Base-by-base conservation (phyloP, 2,888 invertebrate genomes). In the Hemithea aestivaria region DNA sequence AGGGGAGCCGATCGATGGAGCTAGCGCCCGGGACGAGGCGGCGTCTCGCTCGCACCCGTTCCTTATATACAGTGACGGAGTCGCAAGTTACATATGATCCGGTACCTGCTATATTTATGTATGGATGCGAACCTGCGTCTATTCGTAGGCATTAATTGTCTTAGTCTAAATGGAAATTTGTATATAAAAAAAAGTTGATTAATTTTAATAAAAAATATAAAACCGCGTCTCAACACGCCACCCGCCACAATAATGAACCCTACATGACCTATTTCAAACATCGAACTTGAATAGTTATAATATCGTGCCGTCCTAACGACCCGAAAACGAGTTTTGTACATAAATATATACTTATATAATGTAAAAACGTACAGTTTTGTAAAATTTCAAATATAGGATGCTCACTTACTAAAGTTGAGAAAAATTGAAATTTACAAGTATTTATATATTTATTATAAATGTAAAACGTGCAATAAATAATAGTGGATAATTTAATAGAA, bases 401-500 rank as follows among this genome's bases (percentile, higher is more conserved):
- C 77, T 80, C 83, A 75, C 79, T 80, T 82, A 84, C 82, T 78
- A 82, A 82, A 85, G 74, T 83, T 79, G 81, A 68, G 82, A 73
- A 83, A 73, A 71, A 68, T 75, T 45, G 78, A 84, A 84, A 84
- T 83, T 83, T 85, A 84, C 84, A 87, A 87, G 82, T 87, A 87
- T 84, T 85, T 85, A 85, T 87, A 84, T 85, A 85, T 87, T 84
- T 85, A 87, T 85, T 84, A 76, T 84, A 81, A 83, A 83, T 84
- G 77, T 85, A 87, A 88, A 87, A 83, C 77, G 88, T 88, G 87
- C 88, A 88, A 87, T 88, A 88, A 87, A 73, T 84, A 80, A 87
- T 87, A 87, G 85, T 65, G 79, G 71, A 77, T 85, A 85, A 87
- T 81, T 81, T 82, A 83, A 77, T 76, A 69, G 80, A 82, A 82